A percentile compares a stretch with the other conserved stretches of the same genome.
These are phyloP conservation scores for Emydocephalus ijimae DNA, from an alignment of 2,113 vertebrate species.

Conservation along the genomic window DNA sequence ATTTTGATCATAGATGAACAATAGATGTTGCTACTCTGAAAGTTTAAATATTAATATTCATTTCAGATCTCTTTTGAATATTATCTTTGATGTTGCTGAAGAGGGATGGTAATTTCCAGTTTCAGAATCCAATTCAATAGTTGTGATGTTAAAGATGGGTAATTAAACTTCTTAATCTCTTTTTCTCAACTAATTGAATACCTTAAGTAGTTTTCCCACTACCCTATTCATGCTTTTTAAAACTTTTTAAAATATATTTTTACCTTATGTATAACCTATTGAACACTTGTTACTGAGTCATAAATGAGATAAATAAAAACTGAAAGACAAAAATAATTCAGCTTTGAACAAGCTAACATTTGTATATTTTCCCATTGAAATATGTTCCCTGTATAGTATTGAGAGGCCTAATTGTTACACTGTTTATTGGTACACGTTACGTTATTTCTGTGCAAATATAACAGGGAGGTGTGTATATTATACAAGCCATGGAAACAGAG, in stretches of 20 bases:
- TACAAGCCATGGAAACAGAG: neutral
- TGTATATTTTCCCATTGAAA: neutral
- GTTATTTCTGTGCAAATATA: neutral
- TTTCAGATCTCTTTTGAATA: neutral
- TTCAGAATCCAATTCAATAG: neutral
- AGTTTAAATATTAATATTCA: constrained; percentile 5
- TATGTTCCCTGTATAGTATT: neutral
- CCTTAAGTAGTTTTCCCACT: neutral
- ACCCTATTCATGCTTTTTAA: neutral
- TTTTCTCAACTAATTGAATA: neutral
- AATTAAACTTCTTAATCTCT: neutral
- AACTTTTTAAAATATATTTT: neutral
- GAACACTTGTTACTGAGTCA: neutral
- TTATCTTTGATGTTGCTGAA: neutral
- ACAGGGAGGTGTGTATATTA: neutral
- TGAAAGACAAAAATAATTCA: neutral
- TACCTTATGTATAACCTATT: neutral
- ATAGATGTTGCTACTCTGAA: constrained; percentile 1
- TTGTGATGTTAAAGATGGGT: no score
- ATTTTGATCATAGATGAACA: rapidly evolving
- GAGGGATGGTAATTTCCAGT: neutral
- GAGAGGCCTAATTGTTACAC: neutral
- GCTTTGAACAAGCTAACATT: neutral
- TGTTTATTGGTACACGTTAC: neutral
- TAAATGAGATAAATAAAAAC: neutral